Conservation (phyloP, 2,113 vertebrate species). For the Phalacrocorax aristotelis region DNA sequence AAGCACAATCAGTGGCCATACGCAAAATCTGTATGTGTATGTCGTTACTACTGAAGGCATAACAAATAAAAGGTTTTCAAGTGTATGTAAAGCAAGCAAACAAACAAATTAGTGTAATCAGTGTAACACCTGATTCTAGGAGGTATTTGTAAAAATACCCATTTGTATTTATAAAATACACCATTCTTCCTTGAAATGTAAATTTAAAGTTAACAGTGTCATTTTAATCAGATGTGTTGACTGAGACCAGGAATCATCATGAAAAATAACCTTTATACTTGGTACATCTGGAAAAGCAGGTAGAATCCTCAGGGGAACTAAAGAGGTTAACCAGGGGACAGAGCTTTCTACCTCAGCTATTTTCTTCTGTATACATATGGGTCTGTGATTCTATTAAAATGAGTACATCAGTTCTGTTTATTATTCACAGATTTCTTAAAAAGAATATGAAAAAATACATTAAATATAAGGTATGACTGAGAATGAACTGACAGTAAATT, state of each 20-base stretch:
- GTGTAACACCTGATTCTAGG: neutral
- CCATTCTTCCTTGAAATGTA: neutral
- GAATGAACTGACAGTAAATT: neutral
- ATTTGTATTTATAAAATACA: neutral
- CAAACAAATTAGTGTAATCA: neutral
- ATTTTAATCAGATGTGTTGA: neutral
- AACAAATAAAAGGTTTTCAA: neutral
- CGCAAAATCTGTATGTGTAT: neutral
- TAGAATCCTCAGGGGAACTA: neutral
- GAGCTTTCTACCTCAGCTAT: neutral
- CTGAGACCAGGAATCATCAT: neutral
- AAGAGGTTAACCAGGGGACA: neutral
- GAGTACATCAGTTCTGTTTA: neutral
- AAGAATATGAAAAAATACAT: neutral
- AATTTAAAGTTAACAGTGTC: neutral
- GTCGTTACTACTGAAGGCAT: neutral
- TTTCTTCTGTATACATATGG: neutral
- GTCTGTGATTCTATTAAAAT: neutral
- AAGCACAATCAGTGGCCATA: neutral
- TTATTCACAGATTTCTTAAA: neutral
- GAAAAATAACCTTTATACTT: neutral
- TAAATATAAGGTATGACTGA: neutral
- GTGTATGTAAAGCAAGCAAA: neutral
- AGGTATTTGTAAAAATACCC: neutral
- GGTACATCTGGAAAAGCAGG: neutral